phyloP scores from a whole-genome alignment of 2,888 invertebrate species.

The Aphelenchoides bicaudatus region DNA sequence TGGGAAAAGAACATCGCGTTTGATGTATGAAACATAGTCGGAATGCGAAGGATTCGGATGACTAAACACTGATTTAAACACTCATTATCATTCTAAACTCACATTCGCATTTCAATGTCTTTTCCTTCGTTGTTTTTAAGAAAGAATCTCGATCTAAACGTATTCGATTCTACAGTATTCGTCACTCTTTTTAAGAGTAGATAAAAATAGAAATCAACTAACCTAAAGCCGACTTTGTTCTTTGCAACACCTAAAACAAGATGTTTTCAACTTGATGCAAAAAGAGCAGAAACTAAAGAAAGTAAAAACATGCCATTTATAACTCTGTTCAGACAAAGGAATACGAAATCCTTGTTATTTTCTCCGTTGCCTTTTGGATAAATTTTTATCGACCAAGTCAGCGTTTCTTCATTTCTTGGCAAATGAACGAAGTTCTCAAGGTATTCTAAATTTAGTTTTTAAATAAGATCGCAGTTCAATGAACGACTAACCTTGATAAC shows the following conservation, averaged over 20 bases:
- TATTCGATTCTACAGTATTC: conserved; percentile 18
- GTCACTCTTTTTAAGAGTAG: background rate
- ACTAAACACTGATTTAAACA: conserved; percentile 44
- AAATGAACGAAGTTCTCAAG: conserved; percentile 60
- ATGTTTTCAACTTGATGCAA: too few species aligned
- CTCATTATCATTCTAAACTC: background rate
- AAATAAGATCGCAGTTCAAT: background rate
- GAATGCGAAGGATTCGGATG: conserved; percentile 61
- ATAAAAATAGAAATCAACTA: conserved; percentile 16
- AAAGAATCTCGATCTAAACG: conserved; percentile 58
- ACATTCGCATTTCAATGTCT: conserved; percentile 53
- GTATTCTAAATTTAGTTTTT: conserved; percentile 53
- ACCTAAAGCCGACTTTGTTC: conserved; percentile 41
- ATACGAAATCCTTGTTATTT: conserved; percentile 61
- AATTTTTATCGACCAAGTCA: conserved; percentile 61
- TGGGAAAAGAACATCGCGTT: conserved; percentile 60
- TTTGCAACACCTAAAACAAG: too few species aligned
- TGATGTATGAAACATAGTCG: conserved; percentile 61
- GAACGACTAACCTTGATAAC: conserved; percentile 15
- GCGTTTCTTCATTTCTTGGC: conserved; percentile 47
- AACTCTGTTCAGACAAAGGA: conserved; percentile 59
- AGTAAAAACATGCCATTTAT: conserved; percentile 38
- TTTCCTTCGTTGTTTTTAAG: conserved; percentile 58
- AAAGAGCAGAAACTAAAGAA: too few species aligned
- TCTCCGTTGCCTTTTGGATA: conserved; percentile 61